phyloP scores from a whole-genome alignment of 2,113 vertebrate genomes.

The Cisticola juncidis region DNA sequence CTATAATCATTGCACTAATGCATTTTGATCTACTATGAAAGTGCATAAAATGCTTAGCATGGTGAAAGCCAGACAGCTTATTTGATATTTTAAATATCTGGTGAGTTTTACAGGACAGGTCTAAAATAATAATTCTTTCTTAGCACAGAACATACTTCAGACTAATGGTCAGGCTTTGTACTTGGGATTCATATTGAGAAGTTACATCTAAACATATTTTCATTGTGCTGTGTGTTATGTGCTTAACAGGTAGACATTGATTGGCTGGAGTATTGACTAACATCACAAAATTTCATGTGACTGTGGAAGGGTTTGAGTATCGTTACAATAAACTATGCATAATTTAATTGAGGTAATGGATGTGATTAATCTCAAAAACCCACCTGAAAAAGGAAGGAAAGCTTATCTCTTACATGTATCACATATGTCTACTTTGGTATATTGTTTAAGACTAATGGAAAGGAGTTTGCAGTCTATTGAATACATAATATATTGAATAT shows the following conservation, averaged over 20 bases:
- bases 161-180: constrained; percentile 37
- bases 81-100: constrained; percentile 48
- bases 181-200: constrained; percentile 21
- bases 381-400: neutral
- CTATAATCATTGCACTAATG: constrained; percentile 43
- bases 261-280: neutral
- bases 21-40: constrained; percentile 50
- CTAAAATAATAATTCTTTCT: constrained; percentile 46
- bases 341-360: neutral
- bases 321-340: neutral
- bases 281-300: neutral
- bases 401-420: neutral
- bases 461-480: neutral
- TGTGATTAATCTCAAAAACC: neutral
- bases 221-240: constrained; percentile 6
- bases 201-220: constrained; percentile 42
- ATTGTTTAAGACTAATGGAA: neutral
- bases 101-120: neutral
- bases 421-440: neutral
- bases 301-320: neutral
- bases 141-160: neutral
- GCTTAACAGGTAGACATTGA: neutral
- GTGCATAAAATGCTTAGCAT: constrained; percentile 33
- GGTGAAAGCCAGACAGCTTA: constrained; percentile 22
- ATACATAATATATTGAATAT: neutral